Evolutionary conservation across 1,140 invertebrate species (phyloP).

Genomic region (Asbolus verrucosus): DNA sequence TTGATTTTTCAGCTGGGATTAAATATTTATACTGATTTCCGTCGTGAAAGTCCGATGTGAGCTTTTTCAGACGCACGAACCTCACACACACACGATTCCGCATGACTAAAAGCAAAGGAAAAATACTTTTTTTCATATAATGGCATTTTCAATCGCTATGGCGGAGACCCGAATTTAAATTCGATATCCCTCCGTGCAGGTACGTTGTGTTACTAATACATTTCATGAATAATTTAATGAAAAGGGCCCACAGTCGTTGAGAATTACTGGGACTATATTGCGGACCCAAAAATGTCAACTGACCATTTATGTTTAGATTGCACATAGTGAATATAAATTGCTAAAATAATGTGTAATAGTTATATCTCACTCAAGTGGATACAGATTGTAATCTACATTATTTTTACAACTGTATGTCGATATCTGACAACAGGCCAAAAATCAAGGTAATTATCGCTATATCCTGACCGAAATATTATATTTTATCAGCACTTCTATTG

Average conservation of each 20-base stretch:
- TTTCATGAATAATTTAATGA: conserved; percentile 35
- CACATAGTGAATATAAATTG: too few relatives aligned
- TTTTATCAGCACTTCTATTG: too few relatives aligned
- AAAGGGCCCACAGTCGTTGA: conserved; percentile 15
- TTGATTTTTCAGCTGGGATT: conserved; percentile 25
- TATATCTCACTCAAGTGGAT: too few relatives aligned
- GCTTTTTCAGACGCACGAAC: background rate
- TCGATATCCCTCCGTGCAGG: conserved; percentile 14
- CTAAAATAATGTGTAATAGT: too few relatives aligned
- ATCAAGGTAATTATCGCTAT: too few relatives aligned
- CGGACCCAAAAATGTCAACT: too few relatives aligned
- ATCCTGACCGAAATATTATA: too few relatives aligned
- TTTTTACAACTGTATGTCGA: too few relatives aligned
- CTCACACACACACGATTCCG: background rate
- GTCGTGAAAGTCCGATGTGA: background rate
- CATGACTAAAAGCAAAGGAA: background rate
- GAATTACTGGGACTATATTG: too few relatives aligned
- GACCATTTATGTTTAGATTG: too few relatives aligned
- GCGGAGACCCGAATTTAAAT: conserved; percentile 19
- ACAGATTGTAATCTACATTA: too few relatives aligned
- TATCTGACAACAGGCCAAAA: too few relatives aligned
- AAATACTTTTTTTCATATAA: conserved; percentile 8
- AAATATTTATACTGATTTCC: conserved; percentile 34
- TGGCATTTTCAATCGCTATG: conserved; percentile 6
- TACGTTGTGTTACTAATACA: conserved; percentile 1